These are phyloP conservation scores for Chaetoderma sp. DNA, from an alignment of 2,888 invertebrate genomes.

Conservation along the genomic window DNA sequence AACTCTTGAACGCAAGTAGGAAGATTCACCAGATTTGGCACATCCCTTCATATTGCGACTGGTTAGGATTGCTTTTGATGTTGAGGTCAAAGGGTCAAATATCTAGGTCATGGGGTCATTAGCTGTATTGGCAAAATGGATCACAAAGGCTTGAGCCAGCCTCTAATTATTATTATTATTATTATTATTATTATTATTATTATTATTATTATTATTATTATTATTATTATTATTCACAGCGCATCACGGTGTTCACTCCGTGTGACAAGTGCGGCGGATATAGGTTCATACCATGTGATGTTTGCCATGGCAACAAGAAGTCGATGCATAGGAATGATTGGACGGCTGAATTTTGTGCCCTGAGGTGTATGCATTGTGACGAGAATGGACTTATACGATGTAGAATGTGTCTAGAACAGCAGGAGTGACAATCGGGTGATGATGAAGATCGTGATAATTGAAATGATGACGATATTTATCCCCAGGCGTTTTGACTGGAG, in stretches of 20 bases:
- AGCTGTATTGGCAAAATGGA: too few species aligned
- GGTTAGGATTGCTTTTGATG: too few species aligned
- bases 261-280: conserved; percentile 94
- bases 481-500: too few species aligned
- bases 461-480: too few species aligned
- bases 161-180: too few species aligned
- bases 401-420: conserved; percentile 77
- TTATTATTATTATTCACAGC: conserved; percentile 47
- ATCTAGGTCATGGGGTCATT: too few species aligned
- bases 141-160: too few species aligned
- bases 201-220: neutral
- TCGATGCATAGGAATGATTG: conserved; percentile 94
- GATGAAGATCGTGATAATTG: neutral
- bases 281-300: conserved; percentile 87
- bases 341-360: conserved; percentile 90
- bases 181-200: neutral
- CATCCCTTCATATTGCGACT: too few species aligned
- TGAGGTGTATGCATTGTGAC: conserved; percentile 77
- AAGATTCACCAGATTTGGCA: too few species aligned
- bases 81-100: too few species aligned
- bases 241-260: conserved; percentile 72
- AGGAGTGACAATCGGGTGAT: conserved; percentile 47
- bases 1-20: neutral
- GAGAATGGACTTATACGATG: conserved; percentile 93
- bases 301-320: conserved; percentile 96